Evolutionary conservation across 1,140 invertebrate species (phyloP).

Genomic region (Aethina tumida): DNA sequence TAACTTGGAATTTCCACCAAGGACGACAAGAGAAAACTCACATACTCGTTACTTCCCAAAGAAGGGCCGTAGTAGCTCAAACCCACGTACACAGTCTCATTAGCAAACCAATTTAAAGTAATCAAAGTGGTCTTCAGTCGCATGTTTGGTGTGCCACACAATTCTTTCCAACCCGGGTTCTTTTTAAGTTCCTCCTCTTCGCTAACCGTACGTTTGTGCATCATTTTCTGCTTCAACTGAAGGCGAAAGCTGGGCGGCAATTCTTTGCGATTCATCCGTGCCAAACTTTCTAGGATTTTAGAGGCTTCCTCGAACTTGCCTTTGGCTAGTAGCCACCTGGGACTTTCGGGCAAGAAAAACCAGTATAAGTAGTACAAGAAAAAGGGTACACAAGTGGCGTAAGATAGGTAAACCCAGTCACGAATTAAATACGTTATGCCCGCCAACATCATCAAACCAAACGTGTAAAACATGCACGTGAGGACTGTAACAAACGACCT

Average conservation of each 20-base stretch:
- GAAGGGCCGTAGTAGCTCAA: slow-evolving; percentile 79
- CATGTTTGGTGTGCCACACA: slow-evolving; percentile 80
- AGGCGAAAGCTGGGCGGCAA: slow-evolving; percentile 61
- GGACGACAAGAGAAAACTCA: slow-evolving; percentile 77
- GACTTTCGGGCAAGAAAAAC: slow-evolving; percentile 77
- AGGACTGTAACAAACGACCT: slow-evolving; percentile 83
- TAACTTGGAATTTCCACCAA: slow-evolving; percentile 79
- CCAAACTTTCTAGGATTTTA: slow-evolving; percentile 62
- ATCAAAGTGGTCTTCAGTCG: slow-evolving; percentile 59
- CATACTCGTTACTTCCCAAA: slow-evolving; percentile 71
- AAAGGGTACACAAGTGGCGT: slow-evolving; percentile 76
- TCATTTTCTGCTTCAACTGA: slow-evolving; percentile 60
- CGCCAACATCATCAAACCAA: slow-evolving; percentile 72
- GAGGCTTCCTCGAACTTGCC: slow-evolving; percentile 70
- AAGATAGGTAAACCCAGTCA: slow-evolving; percentile 68
- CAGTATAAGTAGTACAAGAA: slow-evolving; percentile 75
- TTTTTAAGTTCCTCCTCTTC: slow-evolving; percentile 49
- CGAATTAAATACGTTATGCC: slow-evolving; percentile 71
- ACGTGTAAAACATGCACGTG: slow-evolving; percentile 81
- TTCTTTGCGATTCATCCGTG: slow-evolving; percentile 64
- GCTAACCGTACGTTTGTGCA: slow-evolving; percentile 52
- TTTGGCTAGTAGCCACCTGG: slow-evolving; percentile 72
- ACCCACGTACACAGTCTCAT: slow-evolving; percentile 76
- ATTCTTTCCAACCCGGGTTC: slow-evolving; percentile 55
- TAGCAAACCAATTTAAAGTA: slow-evolving; percentile 59